Base-by-base conservation (phyloP, 2,888 invertebrate species). In the Petrophora chlorosata region DNA sequence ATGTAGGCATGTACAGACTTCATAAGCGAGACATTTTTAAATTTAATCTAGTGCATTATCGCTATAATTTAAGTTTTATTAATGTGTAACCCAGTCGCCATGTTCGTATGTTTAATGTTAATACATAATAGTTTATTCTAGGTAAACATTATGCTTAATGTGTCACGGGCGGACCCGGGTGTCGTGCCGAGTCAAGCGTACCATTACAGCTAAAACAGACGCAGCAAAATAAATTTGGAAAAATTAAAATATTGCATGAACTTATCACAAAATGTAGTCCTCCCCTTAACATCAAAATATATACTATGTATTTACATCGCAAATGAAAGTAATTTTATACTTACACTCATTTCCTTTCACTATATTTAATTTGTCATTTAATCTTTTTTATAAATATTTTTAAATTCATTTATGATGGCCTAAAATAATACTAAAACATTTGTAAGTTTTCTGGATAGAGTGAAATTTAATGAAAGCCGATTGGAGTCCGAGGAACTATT, bases 291-390 rank as follows among this genome's bases (percentile, higher is more conserved):
- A 72, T 58, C 58, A 41, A 57, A n/a, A n/a, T n/a, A 58, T 61
- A 75, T 78, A 76, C 80, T 84, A 76, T 74, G 76, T 86, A 89
- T 89, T 81, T 89, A 89, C 88, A 89, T 69, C 74, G 88, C 85
- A 86, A 86, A 85, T 77, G 73, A 86, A 76, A 79, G 71, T 77
- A 79, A 82, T 77, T 15, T 77, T 82, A 79, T 70, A 77, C 76
- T 58, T 56, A 83, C 76, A 77, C 76, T 74, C 70, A 70, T 70
- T 70, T 70, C 68, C 79, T 77, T 48, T 41, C 65, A 80, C 84
- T 87, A 86, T 80, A 86, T 81, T 78, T 82, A 85, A 85, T 87
- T 87, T 89, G 85, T 88, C 81, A 84, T 85, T 84, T 83, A 75
- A 44, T 69, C 65, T 67, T 65, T 60, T 76, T 75, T 75, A 84